phyloP scores from a whole-genome alignment of 2,113 vertebrate genomes.

The Xiphophorus maculatus region DNA sequence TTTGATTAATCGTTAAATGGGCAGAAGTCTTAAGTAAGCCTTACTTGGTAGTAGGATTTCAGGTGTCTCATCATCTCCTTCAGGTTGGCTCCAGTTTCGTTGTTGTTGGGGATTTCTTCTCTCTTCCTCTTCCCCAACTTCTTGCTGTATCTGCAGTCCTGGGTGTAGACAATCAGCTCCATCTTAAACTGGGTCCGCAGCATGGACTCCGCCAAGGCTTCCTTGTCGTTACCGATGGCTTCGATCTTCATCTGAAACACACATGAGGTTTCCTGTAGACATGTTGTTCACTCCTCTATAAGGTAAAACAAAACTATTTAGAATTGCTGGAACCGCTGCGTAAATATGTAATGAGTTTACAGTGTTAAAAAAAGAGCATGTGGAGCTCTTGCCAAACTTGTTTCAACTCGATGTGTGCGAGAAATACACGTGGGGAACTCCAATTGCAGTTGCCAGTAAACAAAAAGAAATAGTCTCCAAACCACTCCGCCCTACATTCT shows the following conservation, averaged over 20 bases:
- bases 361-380: not conserved
- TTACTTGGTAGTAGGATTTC: slow-evolving; percentile 65
- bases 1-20: not conserved
- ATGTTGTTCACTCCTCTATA: not conserved
- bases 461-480: not conserved
- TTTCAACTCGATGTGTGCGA: not conserved
- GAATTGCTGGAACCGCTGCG: not conserved
- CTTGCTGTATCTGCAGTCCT: slow-evolving; percentile 77
- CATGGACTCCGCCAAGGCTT: slow-evolving; percentile 59
- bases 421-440: not conserved
- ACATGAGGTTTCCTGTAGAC: not conserved
- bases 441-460: not conserved
- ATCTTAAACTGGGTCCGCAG: slow-evolving; percentile 85
- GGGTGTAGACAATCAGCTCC: slow-evolving; percentile 85
- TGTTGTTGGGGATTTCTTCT: not conserved
- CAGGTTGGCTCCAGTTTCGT: slow-evolving; percentile 14
- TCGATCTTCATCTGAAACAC: slow-evolving; percentile 79
- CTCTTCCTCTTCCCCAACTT: slow-evolving; percentile 25
- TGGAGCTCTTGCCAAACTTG: not conserved
- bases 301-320: not conserved
- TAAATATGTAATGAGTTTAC: not conserved
- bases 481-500: not conserved
- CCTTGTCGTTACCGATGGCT: slow-evolving; percentile 69
- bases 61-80: slow-evolving; percentile 64
- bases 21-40: not conserved